phyloP scores from a whole-genome alignment of 2,797 vertebrate species.

The Lagorchestes hirsutus region DNA sequence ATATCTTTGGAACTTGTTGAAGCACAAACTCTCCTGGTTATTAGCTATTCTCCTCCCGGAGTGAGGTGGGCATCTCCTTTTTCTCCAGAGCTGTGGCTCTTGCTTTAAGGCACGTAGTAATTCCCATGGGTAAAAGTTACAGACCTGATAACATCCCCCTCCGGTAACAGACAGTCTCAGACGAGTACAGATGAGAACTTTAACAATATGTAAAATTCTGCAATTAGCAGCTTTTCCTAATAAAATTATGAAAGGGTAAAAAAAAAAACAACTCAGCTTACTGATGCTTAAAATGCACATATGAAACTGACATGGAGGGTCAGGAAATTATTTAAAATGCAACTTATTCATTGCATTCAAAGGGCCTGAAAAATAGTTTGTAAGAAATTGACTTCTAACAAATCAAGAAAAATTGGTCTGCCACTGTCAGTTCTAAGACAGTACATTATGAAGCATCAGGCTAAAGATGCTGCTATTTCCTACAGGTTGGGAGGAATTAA shows the following conservation, averaged over 20 bases:
- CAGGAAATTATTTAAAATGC: constrained; percentile 42
- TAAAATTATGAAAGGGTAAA: constrained; percentile 52
- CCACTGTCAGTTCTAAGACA: constrained; percentile 1
- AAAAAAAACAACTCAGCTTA: constrained; percentile 27
- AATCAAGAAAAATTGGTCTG: constrained; percentile 15
- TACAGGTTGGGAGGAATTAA: neutral
- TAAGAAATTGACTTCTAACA: neutral
- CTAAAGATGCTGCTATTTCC: neutral
- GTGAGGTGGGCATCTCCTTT: constrained; percentile 31
- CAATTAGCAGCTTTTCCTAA: constrained; percentile 78
- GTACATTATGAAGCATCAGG: neutral
- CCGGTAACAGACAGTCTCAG: constrained; percentile 70
- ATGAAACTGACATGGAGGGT: neutral
- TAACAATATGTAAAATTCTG: constrained; percentile 74
- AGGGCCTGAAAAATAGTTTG: constrained; percentile 31
- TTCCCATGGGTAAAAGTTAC: constrained; percentile 67
- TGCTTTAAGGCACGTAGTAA: constrained; percentile 69
- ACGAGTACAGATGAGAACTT: constrained; percentile 76
- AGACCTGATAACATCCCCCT: constrained; percentile 65
- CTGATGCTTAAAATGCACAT: constrained; percentile 27
- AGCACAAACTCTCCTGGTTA: constrained; percentile 49
- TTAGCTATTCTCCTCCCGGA: constrained; percentile 65
- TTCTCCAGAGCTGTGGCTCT: constrained; percentile 66
- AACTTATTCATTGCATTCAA: neutral
- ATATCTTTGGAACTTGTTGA: constrained; percentile 53